Conservation (phyloP, 2,888 invertebrate genomes). For the Rhagonycha lutea region DNA sequence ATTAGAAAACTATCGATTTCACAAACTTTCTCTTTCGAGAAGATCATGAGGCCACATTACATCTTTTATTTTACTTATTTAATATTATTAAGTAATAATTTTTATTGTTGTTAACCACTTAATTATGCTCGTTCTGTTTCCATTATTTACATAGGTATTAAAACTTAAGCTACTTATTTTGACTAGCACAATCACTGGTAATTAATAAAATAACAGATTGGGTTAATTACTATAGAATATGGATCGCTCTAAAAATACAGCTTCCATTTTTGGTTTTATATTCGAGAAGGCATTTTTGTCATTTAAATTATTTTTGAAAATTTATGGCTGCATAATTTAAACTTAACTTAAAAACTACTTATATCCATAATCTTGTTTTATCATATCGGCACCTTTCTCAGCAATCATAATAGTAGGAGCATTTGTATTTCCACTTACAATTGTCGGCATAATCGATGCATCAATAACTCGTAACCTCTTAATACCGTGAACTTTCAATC, state of each 20-base stretch:
- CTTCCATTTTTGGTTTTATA: neutral
- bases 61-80: neutral
- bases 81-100: neutral
- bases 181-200: conserved; percentile 21
- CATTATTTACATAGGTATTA: neutral
- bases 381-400: conserved; percentile 87
- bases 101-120: neutral
- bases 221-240: neutral
- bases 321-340: conserved; percentile 4
- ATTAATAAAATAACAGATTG: neutral
- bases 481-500: conserved; percentile 78
- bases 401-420: conserved; percentile 90
- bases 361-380: conserved; percentile 73
- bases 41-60: neutral
- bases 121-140: neutral
- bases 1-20: conserved; percentile 4
- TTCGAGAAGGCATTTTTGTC: neutral
- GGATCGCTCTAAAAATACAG: neutral
- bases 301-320: neutral
- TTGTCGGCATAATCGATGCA: conserved; percentile 87
- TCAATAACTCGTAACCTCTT: conserved; percentile 79
- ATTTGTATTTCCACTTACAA: conserved; percentile 88
- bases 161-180: neutral
- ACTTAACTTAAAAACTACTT: neutral
- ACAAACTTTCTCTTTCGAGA: neutral